Conservation (phyloP, 1,140 invertebrate species). For the Campoletis sonorensis region DNA sequence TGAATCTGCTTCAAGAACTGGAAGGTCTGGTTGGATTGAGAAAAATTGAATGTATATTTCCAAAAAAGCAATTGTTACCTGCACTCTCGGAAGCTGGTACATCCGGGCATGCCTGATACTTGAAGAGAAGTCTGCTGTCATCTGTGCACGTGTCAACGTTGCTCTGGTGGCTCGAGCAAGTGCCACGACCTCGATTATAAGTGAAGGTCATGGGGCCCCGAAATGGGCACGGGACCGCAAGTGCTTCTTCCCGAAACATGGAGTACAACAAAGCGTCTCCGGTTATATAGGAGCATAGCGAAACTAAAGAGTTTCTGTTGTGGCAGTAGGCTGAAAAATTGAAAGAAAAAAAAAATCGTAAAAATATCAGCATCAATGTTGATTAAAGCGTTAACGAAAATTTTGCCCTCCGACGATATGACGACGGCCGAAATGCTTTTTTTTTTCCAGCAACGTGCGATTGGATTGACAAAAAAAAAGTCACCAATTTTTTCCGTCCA, state of each 20-base stretch:
- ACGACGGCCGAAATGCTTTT: too few species aligned
- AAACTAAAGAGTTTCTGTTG: slow-evolving; percentile 83
- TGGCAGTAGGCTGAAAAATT: slow-evolving; percentile 89
- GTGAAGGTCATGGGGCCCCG: slow-evolving; percentile 88
- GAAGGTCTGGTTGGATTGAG: not conserved
- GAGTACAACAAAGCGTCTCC: slow-evolving; percentile 92
- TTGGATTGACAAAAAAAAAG: not conserved
- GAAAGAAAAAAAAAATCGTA: slow-evolving; percentile 42
- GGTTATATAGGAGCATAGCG: slow-evolving; percentile 89
- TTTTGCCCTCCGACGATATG: not conserved
- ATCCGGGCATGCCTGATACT: slow-evolving; percentile 95
- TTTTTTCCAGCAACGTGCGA: too few species aligned
- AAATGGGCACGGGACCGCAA: slow-evolving; percentile 89
- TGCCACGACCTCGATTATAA: slow-evolving; percentile 90
- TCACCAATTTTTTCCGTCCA: not conserved
- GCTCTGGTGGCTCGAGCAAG: slow-evolving; percentile 89
- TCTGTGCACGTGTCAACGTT: slow-evolving; percentile 94
- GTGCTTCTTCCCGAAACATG: slow-evolving; percentile 90
- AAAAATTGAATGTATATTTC: too few species aligned
- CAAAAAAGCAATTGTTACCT: slow-evolving; percentile 74
- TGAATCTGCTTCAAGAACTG: not conserved
- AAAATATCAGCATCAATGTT: not conserved
- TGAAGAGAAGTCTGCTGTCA: slow-evolving; percentile 88
- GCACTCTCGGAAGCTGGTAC: slow-evolving; percentile 89
- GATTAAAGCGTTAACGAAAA: not conserved